Percentiles rank a stretch among this genome's conserved stretches.
Evolutionary conservation across 92 coral and sea anemone genomes (phyloP).

Genomic region (Meandrina meandrites): DNA sequence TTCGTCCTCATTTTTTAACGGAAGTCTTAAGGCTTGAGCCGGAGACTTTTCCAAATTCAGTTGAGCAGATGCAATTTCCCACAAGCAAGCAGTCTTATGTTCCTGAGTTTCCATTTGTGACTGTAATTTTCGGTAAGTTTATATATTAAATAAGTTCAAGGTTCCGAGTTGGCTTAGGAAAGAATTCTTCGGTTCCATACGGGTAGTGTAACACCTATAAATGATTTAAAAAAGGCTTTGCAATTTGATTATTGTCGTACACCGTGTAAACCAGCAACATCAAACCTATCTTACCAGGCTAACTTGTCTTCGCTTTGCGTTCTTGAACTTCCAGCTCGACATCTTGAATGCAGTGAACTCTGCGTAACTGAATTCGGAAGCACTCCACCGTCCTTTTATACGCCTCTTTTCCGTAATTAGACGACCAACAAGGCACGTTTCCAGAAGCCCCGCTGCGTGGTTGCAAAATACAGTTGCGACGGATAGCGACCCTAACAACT

Average conservation of each 20-base stretch:
- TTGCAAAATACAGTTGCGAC: not conserved
- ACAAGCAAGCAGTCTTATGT: not conserved
- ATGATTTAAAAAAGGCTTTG: not conserved
- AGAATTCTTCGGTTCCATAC: not conserved
- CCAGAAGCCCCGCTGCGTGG: not conserved
- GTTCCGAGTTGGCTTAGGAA: not conserved
- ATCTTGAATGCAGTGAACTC: not conserved
- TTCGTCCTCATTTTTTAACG: not conserved
- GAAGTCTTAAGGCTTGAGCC: not conserved
- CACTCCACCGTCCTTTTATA: not conserved
- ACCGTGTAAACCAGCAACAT: not conserved
- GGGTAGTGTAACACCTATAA: not conserved
- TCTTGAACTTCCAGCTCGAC: conserved; percentile 32
- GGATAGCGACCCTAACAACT: not conserved
- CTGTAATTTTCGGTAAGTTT: not conserved
- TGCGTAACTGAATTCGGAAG: not conserved
- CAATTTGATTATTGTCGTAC: not conserved
- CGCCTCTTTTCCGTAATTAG: not conserved
- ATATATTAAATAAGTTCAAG: not conserved
- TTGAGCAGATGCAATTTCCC: not conserved
- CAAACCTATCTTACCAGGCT: conserved; percentile 16
- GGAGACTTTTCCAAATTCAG: not conserved
- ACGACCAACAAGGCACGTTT: conserved; percentile 21
- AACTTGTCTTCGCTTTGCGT: not conserved
- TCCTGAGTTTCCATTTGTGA: not conserved